phyloP scores from a whole-genome alignment of 2,113 vertebrate species.

The Atrichornis clamosus region DNA sequence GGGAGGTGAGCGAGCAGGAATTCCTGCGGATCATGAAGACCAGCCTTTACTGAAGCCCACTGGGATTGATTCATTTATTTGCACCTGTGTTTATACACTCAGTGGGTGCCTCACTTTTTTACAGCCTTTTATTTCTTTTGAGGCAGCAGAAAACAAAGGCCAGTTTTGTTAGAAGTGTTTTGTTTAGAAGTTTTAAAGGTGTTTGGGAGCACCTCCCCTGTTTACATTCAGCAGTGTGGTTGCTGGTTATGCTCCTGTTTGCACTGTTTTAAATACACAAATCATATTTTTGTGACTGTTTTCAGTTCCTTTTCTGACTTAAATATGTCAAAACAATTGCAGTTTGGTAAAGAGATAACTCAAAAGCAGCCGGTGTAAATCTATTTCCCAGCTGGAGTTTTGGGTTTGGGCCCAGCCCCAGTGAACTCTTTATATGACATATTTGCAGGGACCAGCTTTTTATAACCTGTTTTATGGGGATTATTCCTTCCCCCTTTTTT shows the following conservation, averaged over 20 bases:
- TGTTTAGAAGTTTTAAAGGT: neutral
- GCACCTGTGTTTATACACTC: neutral
- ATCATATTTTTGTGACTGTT: neutral
- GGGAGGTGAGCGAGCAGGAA: constrained; percentile 91
- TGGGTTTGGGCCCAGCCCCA: neutral
- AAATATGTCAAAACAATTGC: neutral
- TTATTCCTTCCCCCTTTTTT: neutral
- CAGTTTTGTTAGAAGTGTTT: neutral
- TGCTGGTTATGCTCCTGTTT: neutral
- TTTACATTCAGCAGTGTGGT: rapidly evolving
- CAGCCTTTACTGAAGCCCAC: constrained; percentile 83
- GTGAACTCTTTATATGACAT: neutral
- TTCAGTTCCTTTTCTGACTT: neutral
- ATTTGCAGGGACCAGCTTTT: neutral
- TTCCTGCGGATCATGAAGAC: constrained; percentile 96
- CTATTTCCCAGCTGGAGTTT: neutral
- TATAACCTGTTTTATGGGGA: neutral
- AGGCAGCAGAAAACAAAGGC: neutral
- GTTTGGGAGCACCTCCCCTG: neutral
- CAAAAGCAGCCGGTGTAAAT: neutral
- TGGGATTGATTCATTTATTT: neutral
- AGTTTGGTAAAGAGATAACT: neutral
- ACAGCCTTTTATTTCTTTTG: neutral
- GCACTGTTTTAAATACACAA: neutral
- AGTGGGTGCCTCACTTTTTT: neutral